These are phyloP conservation scores for Mallotus villosus DNA, from an alignment of 2,797 vertebrate species.

Conservation along the genomic window DNA sequence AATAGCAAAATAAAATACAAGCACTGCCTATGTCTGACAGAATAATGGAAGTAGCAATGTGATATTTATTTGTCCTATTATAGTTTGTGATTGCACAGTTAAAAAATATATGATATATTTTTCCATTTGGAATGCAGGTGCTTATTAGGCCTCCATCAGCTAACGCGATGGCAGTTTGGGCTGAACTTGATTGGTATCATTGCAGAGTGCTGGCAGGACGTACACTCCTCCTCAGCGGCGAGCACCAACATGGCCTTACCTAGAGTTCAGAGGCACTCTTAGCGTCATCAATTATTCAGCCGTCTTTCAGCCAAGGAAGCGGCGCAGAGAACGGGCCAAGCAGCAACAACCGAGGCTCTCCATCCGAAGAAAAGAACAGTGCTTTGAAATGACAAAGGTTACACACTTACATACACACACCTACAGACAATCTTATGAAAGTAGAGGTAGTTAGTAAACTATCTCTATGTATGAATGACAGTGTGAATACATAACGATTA, in stretches of 20 bases:
- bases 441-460: not conserved
- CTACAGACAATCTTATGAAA: not conserved
- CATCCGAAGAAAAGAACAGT: not conserved
- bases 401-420: not conserved
- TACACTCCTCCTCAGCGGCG: no score
- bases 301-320: not conserved
- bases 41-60: constrained; percentile 18
- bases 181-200: no score
- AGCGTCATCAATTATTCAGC: not conserved
- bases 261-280: not conserved
- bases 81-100: not conserved
- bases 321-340: not conserved
- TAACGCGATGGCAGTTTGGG: no score
- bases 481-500: no score
- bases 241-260: not conserved
- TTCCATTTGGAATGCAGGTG: no score
- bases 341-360: not conserved
- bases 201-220: not conserved
- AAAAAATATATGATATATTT: no score
- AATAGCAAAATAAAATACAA: constrained; percentile 18
- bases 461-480: no score
- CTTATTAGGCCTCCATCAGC: no score
- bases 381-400: not conserved
- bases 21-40: constrained; percentile 10
- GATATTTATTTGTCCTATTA: not conserved